Base-by-base conservation (phyloP, 1,140 invertebrate genomes). In the Grapholita molesta region DNA sequence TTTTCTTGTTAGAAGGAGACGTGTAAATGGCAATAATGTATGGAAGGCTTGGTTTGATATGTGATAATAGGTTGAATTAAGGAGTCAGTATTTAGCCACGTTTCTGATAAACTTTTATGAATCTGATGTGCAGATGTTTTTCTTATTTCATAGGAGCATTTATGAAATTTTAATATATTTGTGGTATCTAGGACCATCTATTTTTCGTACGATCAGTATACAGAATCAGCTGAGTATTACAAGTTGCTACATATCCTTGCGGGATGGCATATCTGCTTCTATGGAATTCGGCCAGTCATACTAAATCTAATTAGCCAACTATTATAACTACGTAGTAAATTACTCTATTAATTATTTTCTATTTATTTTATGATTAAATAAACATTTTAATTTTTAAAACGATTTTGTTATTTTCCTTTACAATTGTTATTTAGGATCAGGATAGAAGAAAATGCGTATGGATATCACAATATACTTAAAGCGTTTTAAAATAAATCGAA, bases 41-140 rank as follows among this genome's bases (percentile, higher is more conserved):
- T 72, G 69, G 42, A 64, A 82, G 70, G 74, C 73, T 79, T 81
- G 76, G 73, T 76, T 78, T 77, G 76, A 80, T 74, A 83, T 90
- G 88, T 90, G 88, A 90, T 89, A 89, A 85, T 87, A 88, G 83
- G 79, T 83, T 78, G 79, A 77, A 78, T 77, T 89, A 88, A 86
- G 84, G 70, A 70, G 76, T 68, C 80, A 85, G 76, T 67, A 61
- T 74, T 70, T 81, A 82, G 74, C 71, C 66, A 74, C 68, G 71
- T 78, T 78, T 75, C 70, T 69, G 66, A 23, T 64, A 66, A 68
- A 75, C 68, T 67, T 71, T 66, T 70, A 72, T 66, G 70, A 66
- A 78, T 83, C 76, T 83, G 70, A 69, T 68, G 18, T 61, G 24
- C 69, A 72, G 79, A 77, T 82, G 74, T 82, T 71, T 70, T 69